Conservation (phyloP, 92 coral and sea anemone genomes). For the Paramuricea clavata region DNA sequence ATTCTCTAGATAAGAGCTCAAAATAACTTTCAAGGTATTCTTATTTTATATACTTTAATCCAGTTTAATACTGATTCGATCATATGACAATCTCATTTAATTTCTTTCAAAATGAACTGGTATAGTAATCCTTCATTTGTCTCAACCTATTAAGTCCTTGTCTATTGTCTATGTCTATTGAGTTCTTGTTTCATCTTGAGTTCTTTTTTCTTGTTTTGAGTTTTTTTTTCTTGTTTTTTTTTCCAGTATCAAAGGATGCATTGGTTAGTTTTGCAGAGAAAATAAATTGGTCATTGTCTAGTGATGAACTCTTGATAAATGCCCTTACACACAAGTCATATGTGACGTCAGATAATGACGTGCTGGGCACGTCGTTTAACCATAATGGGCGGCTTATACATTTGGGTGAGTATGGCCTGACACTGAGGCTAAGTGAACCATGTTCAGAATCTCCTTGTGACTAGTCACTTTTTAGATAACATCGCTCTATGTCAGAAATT, state of each 20-base stretch:
- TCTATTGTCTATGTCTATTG: no score
- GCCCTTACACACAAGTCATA: constrained; percentile 49
- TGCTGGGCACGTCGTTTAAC: constrained; percentile 2
- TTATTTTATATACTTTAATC: background rate
- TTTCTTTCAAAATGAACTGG: background rate
- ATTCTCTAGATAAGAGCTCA: background rate
- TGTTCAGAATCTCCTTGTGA: no score
- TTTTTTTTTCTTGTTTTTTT: background rate
- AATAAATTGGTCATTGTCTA: constrained; percentile 27
- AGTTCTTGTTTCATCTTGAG: no score
- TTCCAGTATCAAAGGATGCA: constrained; percentile 25
- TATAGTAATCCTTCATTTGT: no score
- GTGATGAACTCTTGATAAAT: constrained; percentile 35
- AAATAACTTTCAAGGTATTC: background rate
- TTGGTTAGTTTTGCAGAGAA: constrained; percentile 35
- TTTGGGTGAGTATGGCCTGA: constrained; percentile 87
- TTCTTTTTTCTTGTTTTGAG: background rate
- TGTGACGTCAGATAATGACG: background rate
- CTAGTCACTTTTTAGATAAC: no score
- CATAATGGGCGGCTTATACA: constrained; percentile 82
- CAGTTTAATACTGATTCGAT: no score
- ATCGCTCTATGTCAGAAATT: no score
- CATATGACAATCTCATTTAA: no score
- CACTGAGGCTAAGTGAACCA: no score
- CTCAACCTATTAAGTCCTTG: no score